Percentiles rank a stretch among this genome's conserved stretches.
phyloP scores from a whole-genome alignment of 2,113 vertebrate genomes.

The Hyperoodon ampullatus region DNA sequence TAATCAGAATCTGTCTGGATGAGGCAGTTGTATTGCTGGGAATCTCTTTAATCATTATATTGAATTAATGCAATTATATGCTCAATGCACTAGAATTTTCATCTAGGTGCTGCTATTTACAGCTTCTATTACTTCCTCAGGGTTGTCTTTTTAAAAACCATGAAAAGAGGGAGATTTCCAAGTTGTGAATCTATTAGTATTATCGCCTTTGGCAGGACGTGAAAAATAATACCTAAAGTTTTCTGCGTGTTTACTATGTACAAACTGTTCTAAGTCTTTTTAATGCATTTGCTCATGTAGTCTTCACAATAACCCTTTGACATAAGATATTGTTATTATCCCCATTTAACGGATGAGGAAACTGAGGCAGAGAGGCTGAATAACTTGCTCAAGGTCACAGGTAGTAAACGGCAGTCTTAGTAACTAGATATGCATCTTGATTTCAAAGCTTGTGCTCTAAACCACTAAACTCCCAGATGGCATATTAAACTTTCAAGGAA shows the following conservation, averaged over 20 bases:
- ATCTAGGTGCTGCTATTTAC: slow-evolving; percentile 52
- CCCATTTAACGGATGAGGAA: not conserved
- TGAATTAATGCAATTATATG: slow-evolving; percentile 73
- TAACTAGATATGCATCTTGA: not conserved
- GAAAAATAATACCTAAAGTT: slow-evolving; percentile 43
- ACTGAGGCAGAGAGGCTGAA: not conserved
- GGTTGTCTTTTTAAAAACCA: not conserved
- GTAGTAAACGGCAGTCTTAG: not conserved
- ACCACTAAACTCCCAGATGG: not conserved
- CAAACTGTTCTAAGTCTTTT: not conserved
- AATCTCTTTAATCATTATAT: slow-evolving; percentile 71
- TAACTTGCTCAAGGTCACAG: not conserved
- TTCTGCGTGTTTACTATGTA: not conserved
- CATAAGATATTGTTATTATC: not conserved
- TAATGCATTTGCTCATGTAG: not conserved
- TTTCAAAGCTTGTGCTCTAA: not conserved
- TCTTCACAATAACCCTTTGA: not conserved
- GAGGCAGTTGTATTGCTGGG: not conserved
- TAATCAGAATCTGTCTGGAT: slow-evolving; percentile 63
- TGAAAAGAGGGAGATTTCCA: slow-evolving; percentile 42
- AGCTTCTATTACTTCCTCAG: slow-evolving; percentile 61
- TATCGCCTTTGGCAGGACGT: not conserved
- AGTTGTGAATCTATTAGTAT: slow-evolving; percentile 35
- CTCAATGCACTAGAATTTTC: slow-evolving; percentile 56
- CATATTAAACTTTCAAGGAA: not conserved